Conservation (phyloP, 2,113 vertebrate species). For the Diadophis punctatus region DNA sequence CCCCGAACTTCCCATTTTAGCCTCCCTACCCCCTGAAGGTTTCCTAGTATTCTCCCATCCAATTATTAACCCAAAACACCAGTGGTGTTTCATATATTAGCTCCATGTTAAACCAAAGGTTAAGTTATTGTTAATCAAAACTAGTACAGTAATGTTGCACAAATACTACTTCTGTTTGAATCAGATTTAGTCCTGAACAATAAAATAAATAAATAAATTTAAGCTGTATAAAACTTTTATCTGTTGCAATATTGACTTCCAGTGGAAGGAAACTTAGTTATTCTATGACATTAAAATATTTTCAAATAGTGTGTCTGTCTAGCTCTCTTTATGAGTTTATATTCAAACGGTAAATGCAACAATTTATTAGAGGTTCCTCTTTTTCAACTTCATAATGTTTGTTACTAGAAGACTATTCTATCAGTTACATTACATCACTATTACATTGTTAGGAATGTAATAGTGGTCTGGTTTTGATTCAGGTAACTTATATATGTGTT, state of each 20-base stretch:
- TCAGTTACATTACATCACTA: neutral
- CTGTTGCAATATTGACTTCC: slow-evolving; percentile 37
- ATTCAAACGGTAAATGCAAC: neutral
- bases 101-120: neutral
- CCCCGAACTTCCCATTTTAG: neutral
- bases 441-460: neutral
- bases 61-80: neutral
- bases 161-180: slow-evolving; percentile 28
- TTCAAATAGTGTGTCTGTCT: slow-evolving; percentile 11
- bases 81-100: neutral
- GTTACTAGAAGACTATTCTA: neutral
- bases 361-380: slow-evolving; percentile 3
- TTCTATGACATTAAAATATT: slow-evolving; percentile 34
- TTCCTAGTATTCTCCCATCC: neutral
- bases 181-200: too few species aligned
- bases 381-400: neutral
- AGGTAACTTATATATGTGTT: neutral
- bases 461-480: neutral
- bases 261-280: slow-evolving; percentile 14
- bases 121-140: neutral
- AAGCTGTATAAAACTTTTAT: slow-evolving; percentile 21
- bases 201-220: too few species aligned
- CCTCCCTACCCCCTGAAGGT: neutral
- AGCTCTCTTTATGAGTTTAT: neutral
- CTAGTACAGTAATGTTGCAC: slow-evolving; percentile 39